Conservation (phyloP, 2,888 invertebrate genomes). For the Choreutis nemorana region DNA sequence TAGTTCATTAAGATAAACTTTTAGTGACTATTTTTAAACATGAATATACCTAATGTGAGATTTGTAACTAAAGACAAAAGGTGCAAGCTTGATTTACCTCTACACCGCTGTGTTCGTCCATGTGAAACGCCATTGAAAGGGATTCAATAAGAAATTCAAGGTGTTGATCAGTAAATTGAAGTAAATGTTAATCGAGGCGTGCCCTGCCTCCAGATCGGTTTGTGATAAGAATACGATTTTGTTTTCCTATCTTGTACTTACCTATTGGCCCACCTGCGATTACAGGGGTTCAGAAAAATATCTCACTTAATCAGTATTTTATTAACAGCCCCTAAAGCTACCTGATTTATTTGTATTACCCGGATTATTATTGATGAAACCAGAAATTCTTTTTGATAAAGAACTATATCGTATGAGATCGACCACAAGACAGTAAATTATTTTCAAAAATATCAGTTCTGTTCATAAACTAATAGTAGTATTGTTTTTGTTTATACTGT, state of each 20-base stretch:
- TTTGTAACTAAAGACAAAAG: no score
- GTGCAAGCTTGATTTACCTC: no score
- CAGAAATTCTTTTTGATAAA: constrained; percentile 3
- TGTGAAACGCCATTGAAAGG: constrained; percentile 15
- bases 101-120: no score
- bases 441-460: no score
- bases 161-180: constrained; percentile 48
- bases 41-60: no score
- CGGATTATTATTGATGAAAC: background rate
- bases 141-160: constrained; percentile 46
- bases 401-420: no score
- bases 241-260: constrained; percentile 11
- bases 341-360: background rate
- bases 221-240: constrained; percentile 44
- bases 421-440: no score
- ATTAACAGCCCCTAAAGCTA: background rate
- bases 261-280: constrained; percentile 8
- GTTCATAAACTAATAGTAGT: no score
- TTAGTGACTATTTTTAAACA: no score
- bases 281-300: constrained; percentile 1
- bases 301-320: background rate
- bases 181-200: constrained; percentile 54
- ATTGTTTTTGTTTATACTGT: no score
- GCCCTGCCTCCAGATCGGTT: constrained; percentile 27
- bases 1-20: no score